Percentiles rank a stretch among this genome's conserved stretches.
These are phyloP conservation scores for Sycon ciliatum DNA, from an alignment of 37 sponge, comb jelly and placozoan species.

Conservation along the genomic window DNA sequence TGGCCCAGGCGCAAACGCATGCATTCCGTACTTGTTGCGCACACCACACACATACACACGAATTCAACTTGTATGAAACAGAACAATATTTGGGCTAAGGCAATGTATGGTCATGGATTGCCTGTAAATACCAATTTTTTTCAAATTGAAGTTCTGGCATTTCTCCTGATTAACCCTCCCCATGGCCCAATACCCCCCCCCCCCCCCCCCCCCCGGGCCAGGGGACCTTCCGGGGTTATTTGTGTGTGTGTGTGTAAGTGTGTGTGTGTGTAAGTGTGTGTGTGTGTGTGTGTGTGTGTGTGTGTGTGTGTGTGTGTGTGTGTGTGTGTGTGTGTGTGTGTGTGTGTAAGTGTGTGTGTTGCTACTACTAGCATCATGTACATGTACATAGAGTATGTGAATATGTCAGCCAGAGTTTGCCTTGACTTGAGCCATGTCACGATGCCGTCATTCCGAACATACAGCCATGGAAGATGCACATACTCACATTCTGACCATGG, in stretches of 20 bases:
- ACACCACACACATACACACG: neutral
- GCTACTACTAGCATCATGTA: too few relatives aligned
- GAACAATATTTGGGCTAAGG: neutral
- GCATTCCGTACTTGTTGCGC: neutral
- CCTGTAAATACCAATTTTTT: neutral
- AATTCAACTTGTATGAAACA: neutral
- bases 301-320: neutral
- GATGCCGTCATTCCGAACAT: too few relatives aligned
- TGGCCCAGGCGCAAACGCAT: neutral
- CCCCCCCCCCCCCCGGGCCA: neutral
- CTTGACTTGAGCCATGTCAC: too few relatives aligned
- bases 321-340: slow-evolving; percentile 12
- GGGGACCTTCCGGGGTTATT: too few relatives aligned
- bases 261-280: slow-evolving; percentile 15
- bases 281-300: neutral
- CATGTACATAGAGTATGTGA: neutral
- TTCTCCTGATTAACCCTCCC: neutral
- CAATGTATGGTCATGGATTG: neutral
- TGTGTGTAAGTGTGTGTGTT: too few relatives aligned
- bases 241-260: neutral
- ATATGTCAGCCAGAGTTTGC: too few relatives aligned
- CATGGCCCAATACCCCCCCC: neutral
- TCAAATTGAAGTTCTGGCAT: neutral
- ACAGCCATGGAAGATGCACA: slow-evolving; percentile 81
- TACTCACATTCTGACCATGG: slow-evolving; percentile 23